phyloP scores from a whole-genome alignment of 2,888 invertebrate genomes.

The Sesamia inferens region DNA sequence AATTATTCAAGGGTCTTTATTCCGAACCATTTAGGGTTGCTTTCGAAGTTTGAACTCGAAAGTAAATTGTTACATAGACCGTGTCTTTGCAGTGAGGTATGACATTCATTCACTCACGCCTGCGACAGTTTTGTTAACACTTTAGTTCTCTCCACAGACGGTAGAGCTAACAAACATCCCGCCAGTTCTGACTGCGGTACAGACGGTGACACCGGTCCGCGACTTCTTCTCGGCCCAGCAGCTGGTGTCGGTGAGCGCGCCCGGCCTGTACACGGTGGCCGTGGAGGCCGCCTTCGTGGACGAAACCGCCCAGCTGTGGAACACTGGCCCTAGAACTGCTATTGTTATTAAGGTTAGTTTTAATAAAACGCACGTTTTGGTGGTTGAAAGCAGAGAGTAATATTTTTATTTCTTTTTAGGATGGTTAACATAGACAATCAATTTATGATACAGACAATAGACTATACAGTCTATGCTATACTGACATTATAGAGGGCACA shows the following conservation, averaged over 20 bases:
- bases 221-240: constrained; percentile 99
- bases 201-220: constrained; percentile 96
- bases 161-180: constrained; percentile 81
- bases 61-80: no score
- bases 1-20: neutral
- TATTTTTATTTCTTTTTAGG: no score
- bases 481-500: no score
- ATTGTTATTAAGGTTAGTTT: constrained; percentile 91
- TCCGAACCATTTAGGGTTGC: neutral
- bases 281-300: constrained; percentile 97
- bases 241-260: constrained; percentile 92
- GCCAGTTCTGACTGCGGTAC: constrained; percentile 91
- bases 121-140: neutral
- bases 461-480: no score
- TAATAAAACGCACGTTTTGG: no score
- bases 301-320: constrained; percentile 95
- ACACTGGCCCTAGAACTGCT: constrained; percentile 95
- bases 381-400: no score
- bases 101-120: neutral
- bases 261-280: constrained; percentile 91
- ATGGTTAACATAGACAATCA: no score
- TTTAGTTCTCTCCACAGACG: constrained; percentile 66
- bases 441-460: no score
- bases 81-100: neutral
- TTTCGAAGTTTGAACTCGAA: neutral